phyloP scores from a whole-genome alignment of 2,113 vertebrate genomes.

The Anolis sagrei region DNA sequence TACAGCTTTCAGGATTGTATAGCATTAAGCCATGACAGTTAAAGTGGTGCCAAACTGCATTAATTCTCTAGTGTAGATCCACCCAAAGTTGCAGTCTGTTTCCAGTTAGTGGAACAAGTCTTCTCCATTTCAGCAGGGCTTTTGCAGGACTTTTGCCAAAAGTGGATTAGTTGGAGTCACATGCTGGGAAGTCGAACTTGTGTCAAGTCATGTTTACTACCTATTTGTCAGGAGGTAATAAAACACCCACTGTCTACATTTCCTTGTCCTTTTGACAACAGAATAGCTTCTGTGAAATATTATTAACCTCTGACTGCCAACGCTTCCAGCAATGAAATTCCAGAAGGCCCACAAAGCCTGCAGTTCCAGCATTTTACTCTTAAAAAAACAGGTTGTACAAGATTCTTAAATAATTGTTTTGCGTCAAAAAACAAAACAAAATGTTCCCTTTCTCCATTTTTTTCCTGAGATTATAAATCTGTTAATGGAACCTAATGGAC shows the following conservation, averaged over 20 bases:
- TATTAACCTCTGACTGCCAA: background rate
- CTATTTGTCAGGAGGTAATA: background rate
- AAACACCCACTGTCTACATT: background rate
- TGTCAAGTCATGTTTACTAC: conserved; percentile 19
- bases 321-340: background rate
- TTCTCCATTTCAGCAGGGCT: background rate
- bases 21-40: too few species aligned
- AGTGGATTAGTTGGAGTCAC: background rate
- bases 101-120: background rate
- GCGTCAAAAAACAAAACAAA: background rate
- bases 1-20: too few species aligned
- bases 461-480: background rate
- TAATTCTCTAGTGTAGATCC: too few species aligned
- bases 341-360: background rate
- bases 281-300: background rate
- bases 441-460: background rate
- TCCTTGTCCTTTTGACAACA: conserved; percentile 38
- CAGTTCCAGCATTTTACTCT: background rate
- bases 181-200: conserved; percentile 1
- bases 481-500: background rate
- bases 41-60: too few species aligned
- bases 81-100: background rate
- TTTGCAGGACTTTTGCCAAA: background rate
- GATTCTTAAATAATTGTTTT: background rate
- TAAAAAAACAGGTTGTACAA: background rate